Evolutionary conservation across 2,888 invertebrate genomes (phyloP), one percentile per base, ranked within the genome.

Genomic region (Drosophila bunnanda): DNA sequence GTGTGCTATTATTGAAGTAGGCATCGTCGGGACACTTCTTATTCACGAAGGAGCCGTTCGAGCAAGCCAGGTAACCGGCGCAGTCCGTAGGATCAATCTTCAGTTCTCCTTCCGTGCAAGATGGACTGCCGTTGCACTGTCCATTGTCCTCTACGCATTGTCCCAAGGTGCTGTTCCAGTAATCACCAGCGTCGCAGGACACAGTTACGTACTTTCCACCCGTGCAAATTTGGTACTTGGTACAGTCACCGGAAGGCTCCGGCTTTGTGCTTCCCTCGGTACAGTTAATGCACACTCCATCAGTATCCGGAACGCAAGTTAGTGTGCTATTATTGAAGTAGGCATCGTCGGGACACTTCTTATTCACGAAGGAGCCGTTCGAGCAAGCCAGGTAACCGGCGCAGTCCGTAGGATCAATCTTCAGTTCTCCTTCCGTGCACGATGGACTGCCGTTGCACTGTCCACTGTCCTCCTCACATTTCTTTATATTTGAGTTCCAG

Each of bases 311-410:
- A 1, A 22, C 30, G 44, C 77, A 76, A 0, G 48, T 28, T 2
- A 13, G 13, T 0, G 10, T 34, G 0, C 12, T 10, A 10, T 10
- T 13, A 22, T 76, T 34, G 22, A 77, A 77, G 30, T 59, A 77
- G 7, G 41, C 2, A 5, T 55, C 41, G 0, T 17, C 28, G 0
- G 28, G 5, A 25, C 74, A 74, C 34, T 56, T 41, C 20, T 53
- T 43, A 12, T 20, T 68, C 0, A 59, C 61, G 1, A 10, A 39
- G 25, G 10, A 48, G 3, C 62, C 62, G 13, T 62, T 39, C 6
- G 46, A 39, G 25, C 82, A 82, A 12, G 39, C 5, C 0, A 46
- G 12, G n/a, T 75, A 82, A 4, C 82, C 80, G 39, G 85, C 85
- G 20, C 81, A 82, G 38, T 82, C 28, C 0, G 32, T 7, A 1